phyloP scores from a whole-genome alignment of 2,797 vertebrate genomes.

The Petrocephalus sullivani region DNA sequence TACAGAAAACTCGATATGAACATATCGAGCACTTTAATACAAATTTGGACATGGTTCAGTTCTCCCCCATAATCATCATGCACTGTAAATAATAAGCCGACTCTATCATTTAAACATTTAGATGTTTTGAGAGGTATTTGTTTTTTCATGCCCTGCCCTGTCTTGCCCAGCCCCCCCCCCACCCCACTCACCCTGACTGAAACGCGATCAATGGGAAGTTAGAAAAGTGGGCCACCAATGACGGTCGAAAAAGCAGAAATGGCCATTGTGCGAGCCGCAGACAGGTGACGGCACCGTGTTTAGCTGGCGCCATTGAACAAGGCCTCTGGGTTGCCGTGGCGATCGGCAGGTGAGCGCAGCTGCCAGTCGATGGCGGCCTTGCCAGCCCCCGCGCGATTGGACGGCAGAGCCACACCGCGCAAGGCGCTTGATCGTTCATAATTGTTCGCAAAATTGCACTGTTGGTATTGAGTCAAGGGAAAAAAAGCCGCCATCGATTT shows the following conservation, averaged over 20 bases:
- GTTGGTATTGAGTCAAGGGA: constrained; percentile 68
- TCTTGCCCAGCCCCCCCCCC: neutral
- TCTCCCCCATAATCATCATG: neutral
- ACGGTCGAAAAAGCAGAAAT: constrained; percentile 65
- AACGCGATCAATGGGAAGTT: constrained; percentile 63
- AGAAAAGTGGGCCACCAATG: constrained; percentile 59
- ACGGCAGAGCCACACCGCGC: constrained; percentile 45
- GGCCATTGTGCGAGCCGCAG: constrained; percentile 56
- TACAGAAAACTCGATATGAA: neutral
- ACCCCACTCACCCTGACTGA: constrained; percentile 41
- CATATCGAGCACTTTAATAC: neutral
- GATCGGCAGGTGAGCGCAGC: constrained; percentile 50
- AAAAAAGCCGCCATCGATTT: constrained; percentile 82
- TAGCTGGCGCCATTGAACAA: constrained; percentile 71
- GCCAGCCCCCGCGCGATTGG: constrained; percentile 54
- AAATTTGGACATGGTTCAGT: constrained; percentile 22
- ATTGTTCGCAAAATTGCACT: constrained; percentile 83
- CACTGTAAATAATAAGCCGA: constrained; percentile 37
- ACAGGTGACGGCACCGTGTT: constrained; percentile 67
- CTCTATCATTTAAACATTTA: constrained; percentile 25
- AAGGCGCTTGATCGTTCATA: constrained; percentile 74
- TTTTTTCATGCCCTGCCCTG: neutral
- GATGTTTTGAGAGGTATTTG: constrained; percentile 8
- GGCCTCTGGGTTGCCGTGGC: constrained; percentile 58
- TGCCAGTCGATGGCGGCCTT: constrained; percentile 59